These are phyloP conservation scores for Neotoma lepida DNA, from an alignment of 2,113 vertebrate genomes.

Conservation along the genomic window DNA sequence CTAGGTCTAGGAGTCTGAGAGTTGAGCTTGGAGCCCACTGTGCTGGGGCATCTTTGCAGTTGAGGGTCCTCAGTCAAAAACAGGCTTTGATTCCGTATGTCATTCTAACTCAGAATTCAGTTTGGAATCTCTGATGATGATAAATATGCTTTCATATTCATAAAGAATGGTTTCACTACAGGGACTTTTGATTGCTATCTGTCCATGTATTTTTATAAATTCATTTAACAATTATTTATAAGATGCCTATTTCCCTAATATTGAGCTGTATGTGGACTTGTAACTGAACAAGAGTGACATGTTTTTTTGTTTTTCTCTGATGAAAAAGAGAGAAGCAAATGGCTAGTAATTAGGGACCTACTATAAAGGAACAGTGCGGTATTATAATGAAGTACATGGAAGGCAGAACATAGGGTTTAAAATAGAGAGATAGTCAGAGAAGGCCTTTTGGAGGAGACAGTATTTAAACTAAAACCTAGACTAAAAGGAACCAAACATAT, in stretches of 20 bases:
- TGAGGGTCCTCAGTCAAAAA: not conserved
- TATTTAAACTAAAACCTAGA: slow-evolving; percentile 11
- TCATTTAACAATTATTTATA: slow-evolving; percentile 11
- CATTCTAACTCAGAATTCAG: not conserved
- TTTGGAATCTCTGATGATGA: not conserved
- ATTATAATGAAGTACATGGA: not conserved
- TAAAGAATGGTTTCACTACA: not conserved
- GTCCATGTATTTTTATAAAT: slow-evolving; percentile 11
- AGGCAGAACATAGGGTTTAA: slow-evolving; percentile 8
- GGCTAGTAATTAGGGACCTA: not conserved
- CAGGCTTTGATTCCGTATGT: not conserved
- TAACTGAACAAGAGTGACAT: not conserved
- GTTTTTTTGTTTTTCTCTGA: not conserved
- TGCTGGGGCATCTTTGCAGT: not conserved
- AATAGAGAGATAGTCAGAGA: slow-evolving; percentile 8
- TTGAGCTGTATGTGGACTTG: slow-evolving; percentile 1
- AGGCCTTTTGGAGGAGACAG: not conserved
- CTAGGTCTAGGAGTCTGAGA: slow-evolving; percentile 1
- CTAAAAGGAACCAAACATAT: not conserved
- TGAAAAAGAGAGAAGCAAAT: slow-evolving; percentile 20
- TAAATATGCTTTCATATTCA: not conserved
- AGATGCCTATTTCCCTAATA: not conserved
- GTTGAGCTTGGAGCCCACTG: not conserved
- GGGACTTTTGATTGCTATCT: not conserved
- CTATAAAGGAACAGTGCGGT: not conserved